These are phyloP conservation scores for Hyles lineata DNA, from an alignment of 2,888 invertebrate genomes.

Conservation along the genomic window DNA sequence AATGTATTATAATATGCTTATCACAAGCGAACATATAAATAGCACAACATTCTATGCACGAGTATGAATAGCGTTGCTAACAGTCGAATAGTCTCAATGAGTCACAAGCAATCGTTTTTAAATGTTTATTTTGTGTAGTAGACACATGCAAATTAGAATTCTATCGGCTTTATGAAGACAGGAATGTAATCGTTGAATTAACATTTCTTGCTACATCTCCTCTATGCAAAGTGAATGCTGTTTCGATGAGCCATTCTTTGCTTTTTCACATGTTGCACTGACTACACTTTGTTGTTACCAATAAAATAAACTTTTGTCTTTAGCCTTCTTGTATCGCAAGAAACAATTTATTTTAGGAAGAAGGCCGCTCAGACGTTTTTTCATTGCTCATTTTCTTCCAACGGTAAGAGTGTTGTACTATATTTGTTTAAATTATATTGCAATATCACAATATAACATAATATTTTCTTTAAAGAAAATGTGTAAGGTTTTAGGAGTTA, in stretches of 20 bases:
- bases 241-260: no score
- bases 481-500: background rate
- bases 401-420: no score
- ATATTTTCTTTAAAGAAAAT: no score
- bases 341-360: no score
- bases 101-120: slow-evolving; percentile 19
- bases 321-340: no score
- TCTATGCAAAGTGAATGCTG: background rate
- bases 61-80: background rate
- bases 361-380: no score
- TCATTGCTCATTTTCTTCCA: no score
- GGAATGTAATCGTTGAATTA: slow-evolving; percentile 7
- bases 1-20: background rate
- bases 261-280: no score
- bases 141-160: background rate
- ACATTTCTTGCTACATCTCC: slow-evolving; percentile 17
- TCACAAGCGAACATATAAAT: background rate
- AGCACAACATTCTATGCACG: background rate
- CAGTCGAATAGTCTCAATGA: background rate
- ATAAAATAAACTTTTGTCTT: no score
- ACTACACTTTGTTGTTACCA: no score
- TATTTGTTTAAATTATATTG: no score
- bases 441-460: no score
- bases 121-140: background rate
- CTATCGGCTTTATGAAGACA: slow-evolving; percentile 7